Evolutionary conservation across 2,888 invertebrate species (phyloP).

Genomic region (Stramonita haemastoma): DNA sequence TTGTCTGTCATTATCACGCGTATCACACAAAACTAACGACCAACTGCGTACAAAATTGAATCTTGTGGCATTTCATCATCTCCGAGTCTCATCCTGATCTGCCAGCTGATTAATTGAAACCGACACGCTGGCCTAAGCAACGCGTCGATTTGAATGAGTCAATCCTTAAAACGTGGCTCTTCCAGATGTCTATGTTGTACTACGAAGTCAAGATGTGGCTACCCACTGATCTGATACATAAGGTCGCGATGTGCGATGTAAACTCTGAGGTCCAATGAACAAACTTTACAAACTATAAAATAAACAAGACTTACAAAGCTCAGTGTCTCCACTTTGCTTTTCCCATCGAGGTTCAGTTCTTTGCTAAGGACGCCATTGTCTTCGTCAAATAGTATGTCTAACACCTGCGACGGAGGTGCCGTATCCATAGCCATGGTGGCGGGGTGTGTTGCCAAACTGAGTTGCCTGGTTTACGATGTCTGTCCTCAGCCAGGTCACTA

Average conservation of each 20-base stretch:
- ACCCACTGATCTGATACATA: neutral
- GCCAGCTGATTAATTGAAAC: neutral
- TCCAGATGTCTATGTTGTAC: neutral
- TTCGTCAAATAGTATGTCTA: constrained; percentile 71
- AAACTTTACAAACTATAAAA: neutral
- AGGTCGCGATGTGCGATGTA: neutral
- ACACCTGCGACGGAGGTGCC: constrained; percentile 53
- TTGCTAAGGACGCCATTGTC: constrained; percentile 64
- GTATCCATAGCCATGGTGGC: constrained; percentile 49
- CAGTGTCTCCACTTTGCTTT: constrained; percentile 30
- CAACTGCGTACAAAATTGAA: neutral
- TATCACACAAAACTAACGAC: neutral
- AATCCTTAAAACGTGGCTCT: neutral
- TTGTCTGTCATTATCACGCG: too few relatives aligned
- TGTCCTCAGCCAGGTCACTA: neutral
- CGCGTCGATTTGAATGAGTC: neutral
- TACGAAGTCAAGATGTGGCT: too few relatives aligned
- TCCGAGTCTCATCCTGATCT: neutral
- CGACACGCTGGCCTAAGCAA: neutral
- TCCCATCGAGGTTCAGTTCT: constrained; percentile 47
- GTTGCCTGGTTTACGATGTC: neutral
- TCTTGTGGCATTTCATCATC: neutral
- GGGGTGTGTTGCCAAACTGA: neutral
- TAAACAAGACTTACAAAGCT: constrained; percentile 44
- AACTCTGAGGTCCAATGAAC: neutral